phyloP scores from a whole-genome alignment of 2,113 vertebrate genomes.

The Prolemur simus region DNA sequence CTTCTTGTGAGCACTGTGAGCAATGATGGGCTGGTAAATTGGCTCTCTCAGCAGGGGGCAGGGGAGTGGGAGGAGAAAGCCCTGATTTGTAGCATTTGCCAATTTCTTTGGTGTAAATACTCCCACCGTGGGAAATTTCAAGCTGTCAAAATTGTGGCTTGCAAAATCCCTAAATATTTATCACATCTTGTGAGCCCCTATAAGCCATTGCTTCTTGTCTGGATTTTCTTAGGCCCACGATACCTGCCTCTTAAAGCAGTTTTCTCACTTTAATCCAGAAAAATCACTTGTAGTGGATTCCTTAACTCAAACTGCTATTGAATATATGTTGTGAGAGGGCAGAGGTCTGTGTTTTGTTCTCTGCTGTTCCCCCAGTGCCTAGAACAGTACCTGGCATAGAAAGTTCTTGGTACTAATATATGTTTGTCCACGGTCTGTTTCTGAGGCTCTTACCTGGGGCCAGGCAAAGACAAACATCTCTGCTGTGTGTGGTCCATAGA shows the following conservation, averaged over 20 bases:
- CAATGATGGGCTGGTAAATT: neutral
- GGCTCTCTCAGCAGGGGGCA: neutral
- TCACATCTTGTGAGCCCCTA: neutral
- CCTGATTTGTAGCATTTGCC: neutral
- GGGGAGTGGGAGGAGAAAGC: neutral
- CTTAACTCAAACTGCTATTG: neutral
- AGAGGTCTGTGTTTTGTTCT: neutral
- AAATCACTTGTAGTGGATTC: neutral
- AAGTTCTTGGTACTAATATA: neutral
- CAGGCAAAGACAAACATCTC: neutral
- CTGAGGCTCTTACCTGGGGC: neutral
- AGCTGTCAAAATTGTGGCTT: neutral
- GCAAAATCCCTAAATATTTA: slow-evolving; percentile 36
- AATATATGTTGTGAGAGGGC: neutral
- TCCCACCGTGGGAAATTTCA: neutral
- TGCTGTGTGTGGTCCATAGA: neutral
- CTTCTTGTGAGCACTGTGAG: neutral
- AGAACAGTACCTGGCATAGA: neutral
- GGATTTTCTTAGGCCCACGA: neutral
- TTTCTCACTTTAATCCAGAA: neutral
- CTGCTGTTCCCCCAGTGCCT: neutral
- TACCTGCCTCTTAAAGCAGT: neutral
- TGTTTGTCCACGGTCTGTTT: neutral
- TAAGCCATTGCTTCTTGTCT: neutral
- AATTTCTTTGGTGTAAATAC: neutral